Conservation (phyloP, 1,140 invertebrate genomes). For the Sipha flava region DNA sequence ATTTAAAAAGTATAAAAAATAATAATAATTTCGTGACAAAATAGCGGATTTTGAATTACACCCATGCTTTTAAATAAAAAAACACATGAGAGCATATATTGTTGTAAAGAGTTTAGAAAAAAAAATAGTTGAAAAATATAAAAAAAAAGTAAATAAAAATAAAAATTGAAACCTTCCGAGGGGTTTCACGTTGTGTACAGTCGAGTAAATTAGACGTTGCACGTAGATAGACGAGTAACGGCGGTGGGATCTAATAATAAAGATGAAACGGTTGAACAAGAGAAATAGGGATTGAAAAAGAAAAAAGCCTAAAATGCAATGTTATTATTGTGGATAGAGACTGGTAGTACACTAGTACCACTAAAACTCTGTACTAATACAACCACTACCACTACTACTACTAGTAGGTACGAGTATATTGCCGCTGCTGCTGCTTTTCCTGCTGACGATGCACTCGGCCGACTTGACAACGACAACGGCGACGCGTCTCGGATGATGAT, state of each 20-base stretch:
- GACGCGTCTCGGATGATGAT: neutral
- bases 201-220: neutral
- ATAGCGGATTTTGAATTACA: neutral
- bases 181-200: neutral
- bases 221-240: neutral
- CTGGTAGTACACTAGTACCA: neutral
- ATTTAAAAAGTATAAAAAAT: neutral
- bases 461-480: conserved; percentile 6
- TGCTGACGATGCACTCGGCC: conserved; percentile 22
- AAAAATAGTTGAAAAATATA: neutral
- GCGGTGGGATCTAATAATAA: neutral
- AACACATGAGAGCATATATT: neutral
- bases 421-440: neutral
- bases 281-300: too few species aligned
- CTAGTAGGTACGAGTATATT: too few species aligned
- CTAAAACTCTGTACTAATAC: neutral
- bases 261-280: neutral
- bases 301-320: conserved; percentile 16
- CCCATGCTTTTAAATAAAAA: neutral
- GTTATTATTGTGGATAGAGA: neutral
- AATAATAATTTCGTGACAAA: neutral
- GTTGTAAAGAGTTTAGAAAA: neutral
- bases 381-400: neutral
- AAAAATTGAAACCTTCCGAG: neutral
- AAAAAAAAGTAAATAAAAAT: neutral